Base-by-base conservation (phyloP, 2,888 invertebrate species). In the Parnassius mnemosyne region DNA sequence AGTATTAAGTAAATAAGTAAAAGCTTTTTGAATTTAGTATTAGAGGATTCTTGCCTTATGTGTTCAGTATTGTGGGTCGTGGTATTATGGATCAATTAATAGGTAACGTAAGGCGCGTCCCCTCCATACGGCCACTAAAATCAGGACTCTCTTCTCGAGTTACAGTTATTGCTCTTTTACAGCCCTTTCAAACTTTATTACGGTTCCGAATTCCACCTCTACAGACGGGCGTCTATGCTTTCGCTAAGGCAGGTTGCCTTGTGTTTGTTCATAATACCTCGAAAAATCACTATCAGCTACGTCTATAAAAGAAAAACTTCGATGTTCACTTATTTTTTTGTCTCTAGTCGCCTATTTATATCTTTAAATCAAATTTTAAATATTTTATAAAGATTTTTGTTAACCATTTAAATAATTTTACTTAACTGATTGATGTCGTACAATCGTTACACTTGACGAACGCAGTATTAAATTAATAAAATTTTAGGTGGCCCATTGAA, bases 81-180 rank as follows among this genome's bases (percentile, higher is more conserved):
- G 67, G 69, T 67, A 68, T 72, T 77, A 83, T 79, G 74, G 83
- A 87, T 89, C 89, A 89, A 89, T 90, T 89, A 89, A 89, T 88
- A 85, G 85, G 80, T 81, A 83, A 82, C 77, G 83, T 78, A 69
- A 71, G 70, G 69, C 76, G 82, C 78, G 82, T 83, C 78, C 83
- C 80, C 78, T 75, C 72, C 71, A 51, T 56, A 67, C 66, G 77
- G 82, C 83, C 81, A 89, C 89, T 90, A 90, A 90, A 91, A 90
- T 90, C 89, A 85, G 82, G 80, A 79, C 87, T 82, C 69, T 79
- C 69, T 79, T 83, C 79, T 83, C 83, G 77, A 89, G 84, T 87
- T 86, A 90, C 89, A 87, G 90, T 89, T 90, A 91, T 84, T 77
- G 89, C 86, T 83, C 89, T 90, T 91, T 90, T 90, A 91, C 88